Conservation (phyloP, 2,113 vertebrate genomes). For the Ceyx cyanopectus region DNA sequence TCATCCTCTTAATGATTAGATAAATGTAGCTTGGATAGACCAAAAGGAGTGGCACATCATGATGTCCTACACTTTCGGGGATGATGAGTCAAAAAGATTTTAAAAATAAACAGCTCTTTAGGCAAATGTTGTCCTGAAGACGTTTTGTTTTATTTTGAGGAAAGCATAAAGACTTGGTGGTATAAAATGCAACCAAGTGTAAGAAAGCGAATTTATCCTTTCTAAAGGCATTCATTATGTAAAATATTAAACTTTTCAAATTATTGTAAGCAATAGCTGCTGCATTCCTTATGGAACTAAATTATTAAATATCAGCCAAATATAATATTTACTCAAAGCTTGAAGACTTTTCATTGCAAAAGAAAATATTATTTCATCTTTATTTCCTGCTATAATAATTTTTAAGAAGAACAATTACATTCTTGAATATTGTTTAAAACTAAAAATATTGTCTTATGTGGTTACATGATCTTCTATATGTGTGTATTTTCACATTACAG, state of each 20-base stretch:
- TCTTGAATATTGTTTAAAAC: neutral
- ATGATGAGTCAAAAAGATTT: neutral
- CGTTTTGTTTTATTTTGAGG: neutral
- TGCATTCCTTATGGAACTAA: neutral
- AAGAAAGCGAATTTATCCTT: neutral
- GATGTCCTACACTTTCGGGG: neutral
- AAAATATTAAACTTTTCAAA: neutral
- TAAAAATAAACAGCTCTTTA: neutral
- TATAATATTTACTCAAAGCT: neutral
- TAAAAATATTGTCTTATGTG: neutral
- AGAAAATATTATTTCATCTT: neutral
- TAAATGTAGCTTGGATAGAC: neutral
- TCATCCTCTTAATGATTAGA: neutral
- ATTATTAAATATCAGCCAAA: neutral
- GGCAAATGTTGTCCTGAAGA: neutral
- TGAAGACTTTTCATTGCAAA: neutral
- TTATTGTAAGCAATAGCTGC: neutral
- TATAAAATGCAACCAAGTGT: neutral
- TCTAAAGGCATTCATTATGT: neutral
- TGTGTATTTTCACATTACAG: neutral
- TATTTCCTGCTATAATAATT: neutral
- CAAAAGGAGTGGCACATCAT: neutral
- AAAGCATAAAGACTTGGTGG: neutral
- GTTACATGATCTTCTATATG: neutral
- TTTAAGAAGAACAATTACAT: neutral